Conservation (phyloP, 1,140 invertebrate species). For the Stegodyphus mimosarum region DNA sequence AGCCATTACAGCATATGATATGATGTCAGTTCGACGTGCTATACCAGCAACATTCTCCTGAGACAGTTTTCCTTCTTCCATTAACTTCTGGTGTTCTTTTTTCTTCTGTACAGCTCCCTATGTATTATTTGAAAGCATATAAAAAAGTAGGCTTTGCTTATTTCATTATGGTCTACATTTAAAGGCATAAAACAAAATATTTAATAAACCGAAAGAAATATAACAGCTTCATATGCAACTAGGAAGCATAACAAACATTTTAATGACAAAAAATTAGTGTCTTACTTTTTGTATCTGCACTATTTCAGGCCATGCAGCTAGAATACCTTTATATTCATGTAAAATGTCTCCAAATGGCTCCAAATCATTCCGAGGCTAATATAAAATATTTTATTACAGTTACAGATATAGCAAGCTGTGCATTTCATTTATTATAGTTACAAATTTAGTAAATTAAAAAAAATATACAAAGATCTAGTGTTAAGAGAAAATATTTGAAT, state of each 20-base stretch:
- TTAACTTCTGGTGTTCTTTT: constrained; percentile 86
- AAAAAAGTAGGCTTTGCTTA: background rate
- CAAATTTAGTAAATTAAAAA: background rate
- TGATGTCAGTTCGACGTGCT: constrained; percentile 83
- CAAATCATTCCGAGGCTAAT: constrained; percentile 77
- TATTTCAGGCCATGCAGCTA: constrained; percentile 65
- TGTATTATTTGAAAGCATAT: constrained; percentile 11
- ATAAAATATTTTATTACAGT: background rate
- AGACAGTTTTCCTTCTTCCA: constrained; percentile 85
- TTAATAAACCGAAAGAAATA: too few species aligned
- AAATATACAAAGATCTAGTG: background rate
- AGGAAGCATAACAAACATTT: too few species aligned
- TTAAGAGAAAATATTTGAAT: background rate
- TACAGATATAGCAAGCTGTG: background rate
- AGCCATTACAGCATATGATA: constrained; percentile 90
- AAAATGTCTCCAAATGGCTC: constrained; percentile 89
- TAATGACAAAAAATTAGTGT: background rate
- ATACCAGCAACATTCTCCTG: constrained; percentile 82
- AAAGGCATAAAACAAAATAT: too few species aligned
- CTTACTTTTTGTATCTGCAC: constrained; percentile 64
- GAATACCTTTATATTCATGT: constrained; percentile 89
- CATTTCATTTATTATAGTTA: too few species aligned
- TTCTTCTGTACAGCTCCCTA: constrained; percentile 87
- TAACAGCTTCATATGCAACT: too few species aligned
- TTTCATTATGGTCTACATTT: background rate